Base-by-base conservation (phyloP, 2,797 vertebrate genomes). In the Echiichthys vipera region DNA sequence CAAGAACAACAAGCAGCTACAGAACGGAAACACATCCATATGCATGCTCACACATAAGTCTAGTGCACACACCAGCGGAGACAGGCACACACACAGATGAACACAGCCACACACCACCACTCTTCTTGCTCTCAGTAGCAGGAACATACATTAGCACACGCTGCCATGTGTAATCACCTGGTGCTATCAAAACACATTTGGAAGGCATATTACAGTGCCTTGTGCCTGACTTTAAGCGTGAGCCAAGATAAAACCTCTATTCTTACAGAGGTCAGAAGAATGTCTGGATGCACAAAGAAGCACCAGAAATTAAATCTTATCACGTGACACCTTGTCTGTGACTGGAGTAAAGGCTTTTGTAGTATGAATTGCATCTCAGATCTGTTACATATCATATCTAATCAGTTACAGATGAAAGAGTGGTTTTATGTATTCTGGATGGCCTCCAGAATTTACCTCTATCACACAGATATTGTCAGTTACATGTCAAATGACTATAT, bases 1-100 rank as follows among this genome's bases (percentile, higher is more conserved):
- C 84, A 89, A 91, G 74, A 92, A 73, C 73, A 88, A 83, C 86
- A 91, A 86, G 63, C 80, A 80, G 79, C 77, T 72, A 70, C 78
- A 88, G 82, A 81, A 55, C 50, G 67, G 88, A 90, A 90, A 87
- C 79, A 80, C 82, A 90, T 90, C 75, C 80, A 89, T 87, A 85
- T 87, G 84, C 74, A 77, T 78, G 73, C 77, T 83, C 82, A 86
- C 81, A 88, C 77, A 85, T 74, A 77, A 58, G 71, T 13, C 45
- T 14, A 20, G 56, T 56, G 34, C 80, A 77, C 77, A 63, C 68
- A 63, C 50, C 43, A 68, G 68, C 71, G 64, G 67, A 68, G 65
- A 64, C 71, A 68, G 57, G 55, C 50, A 68, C 72, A 83, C 71
- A 80, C 80, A 61, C 67, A 83, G 56, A 79, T 53, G 24, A 51